Evolutionary conservation across 1,140 invertebrate genomes (phyloP).

Genomic region (Chlorops oryzae): DNA sequence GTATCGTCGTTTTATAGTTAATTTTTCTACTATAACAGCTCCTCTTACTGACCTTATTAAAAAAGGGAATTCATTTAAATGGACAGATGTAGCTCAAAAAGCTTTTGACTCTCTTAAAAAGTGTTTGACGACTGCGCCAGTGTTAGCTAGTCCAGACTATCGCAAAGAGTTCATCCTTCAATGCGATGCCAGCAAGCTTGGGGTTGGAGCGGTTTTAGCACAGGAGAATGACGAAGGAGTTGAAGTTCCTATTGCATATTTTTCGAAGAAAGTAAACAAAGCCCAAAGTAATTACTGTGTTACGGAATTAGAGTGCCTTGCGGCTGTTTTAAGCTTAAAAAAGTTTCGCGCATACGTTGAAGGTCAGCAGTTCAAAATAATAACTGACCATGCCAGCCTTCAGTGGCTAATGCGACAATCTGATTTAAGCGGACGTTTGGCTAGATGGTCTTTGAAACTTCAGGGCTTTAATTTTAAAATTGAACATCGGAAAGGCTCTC

Average conservation of each 20-base stretch:
- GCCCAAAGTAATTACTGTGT: slow-evolving; percentile 12
- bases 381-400: no score
- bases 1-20: slow-evolving; percentile 40
- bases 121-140: neutral
- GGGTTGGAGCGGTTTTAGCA: slow-evolving; percentile 3
- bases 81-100: neutral
- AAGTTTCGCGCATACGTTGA: no score
- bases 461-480: no score
- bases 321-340: slow-evolving; percentile 5
- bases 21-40: slow-evolving; percentile 26
- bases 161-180: slow-evolving; percentile 11
- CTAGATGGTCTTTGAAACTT: no score
- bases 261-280: slow-evolving; percentile 10
- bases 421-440: no score
- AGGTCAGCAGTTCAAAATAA: no score
- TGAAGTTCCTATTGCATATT: slow-evolving; percentile 9
- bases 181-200: slow-evolving; percentile 12
- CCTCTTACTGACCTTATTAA: slow-evolving; percentile 1
- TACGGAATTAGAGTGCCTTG: slow-evolving; percentile 8
- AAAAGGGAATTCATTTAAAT: neutral
- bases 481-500: no score
- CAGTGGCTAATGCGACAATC: no score
- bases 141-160: slow-evolving; percentile 19
- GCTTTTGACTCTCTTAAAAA: slow-evolving; percentile 2
- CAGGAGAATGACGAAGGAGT: slow-evolving; percentile 1